Evolutionary conservation across 2,797 vertebrate genomes (phyloP).

Genomic region (Chelmon rostratus): DNA sequence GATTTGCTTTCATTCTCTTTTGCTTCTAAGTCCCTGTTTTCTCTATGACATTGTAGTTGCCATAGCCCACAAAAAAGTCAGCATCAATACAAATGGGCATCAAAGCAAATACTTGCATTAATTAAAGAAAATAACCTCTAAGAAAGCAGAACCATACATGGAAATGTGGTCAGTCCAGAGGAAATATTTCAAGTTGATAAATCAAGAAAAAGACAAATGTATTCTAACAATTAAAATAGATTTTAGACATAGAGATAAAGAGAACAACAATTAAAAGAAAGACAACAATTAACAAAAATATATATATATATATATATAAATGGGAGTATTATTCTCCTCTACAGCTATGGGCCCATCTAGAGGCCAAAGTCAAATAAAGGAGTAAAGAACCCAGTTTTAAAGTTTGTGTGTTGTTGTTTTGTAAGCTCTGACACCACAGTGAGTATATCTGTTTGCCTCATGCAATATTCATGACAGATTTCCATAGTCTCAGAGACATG

Average conservation of each 20-base stretch:
- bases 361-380: background rate
- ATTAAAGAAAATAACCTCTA: background rate
- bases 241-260: background rate
- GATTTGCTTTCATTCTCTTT: constrained; percentile 39
- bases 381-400: constrained; percentile 6
- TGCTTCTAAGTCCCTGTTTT: constrained; percentile 23
- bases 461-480: constrained; percentile 72
- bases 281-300: background rate
- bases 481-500: constrained; percentile 64
- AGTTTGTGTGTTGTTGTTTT: constrained; percentile 12
- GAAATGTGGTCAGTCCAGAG: background rate
- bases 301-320: background rate
- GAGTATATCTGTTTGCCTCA: constrained; percentile 45
- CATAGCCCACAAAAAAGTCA: background rate
- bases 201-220: background rate
- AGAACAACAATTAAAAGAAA: background rate
- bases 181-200: background rate
- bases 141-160: background rate
- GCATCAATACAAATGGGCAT: background rate
- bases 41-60: background rate
- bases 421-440: background rate
- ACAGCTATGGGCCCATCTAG: background rate
- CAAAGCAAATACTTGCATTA: background rate
- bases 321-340: background rate
- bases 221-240: background rate